Percentiles rank a stretch among this genome's conserved stretches.
Conservation (phyloP, 2,113 vertebrate species). For the Chloropsis hardwickii region DNA sequence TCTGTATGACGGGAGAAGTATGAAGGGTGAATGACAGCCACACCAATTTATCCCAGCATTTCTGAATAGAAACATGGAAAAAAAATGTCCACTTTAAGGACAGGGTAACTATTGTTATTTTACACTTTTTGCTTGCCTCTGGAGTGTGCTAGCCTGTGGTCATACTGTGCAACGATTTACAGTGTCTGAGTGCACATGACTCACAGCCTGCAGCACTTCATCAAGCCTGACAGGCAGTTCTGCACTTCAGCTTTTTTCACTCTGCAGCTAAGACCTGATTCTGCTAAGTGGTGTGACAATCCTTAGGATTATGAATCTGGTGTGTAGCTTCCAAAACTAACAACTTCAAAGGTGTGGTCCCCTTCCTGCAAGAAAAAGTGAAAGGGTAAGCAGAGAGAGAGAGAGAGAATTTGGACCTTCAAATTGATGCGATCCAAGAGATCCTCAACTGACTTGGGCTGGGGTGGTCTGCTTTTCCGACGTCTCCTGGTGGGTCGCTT, state of each 20-base stretch:
- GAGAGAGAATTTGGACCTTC: conserved; percentile 74
- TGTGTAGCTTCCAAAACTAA: background rate
- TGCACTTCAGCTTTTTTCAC: background rate
- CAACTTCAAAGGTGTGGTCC: background rate
- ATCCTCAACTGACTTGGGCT: conserved; percentile 95
- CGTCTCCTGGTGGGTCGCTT: conserved; percentile 87
- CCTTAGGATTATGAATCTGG: background rate
- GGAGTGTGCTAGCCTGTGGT: background rate
- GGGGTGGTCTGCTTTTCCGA: conserved; percentile 88
- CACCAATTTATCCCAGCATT: background rate
- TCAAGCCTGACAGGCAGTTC: background rate
- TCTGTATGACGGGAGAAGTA: background rate
- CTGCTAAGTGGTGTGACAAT: background rate
- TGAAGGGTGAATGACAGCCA: background rate
- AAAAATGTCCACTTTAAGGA: background rate
- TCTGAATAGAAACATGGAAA: background rate
- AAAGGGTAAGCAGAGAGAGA: background rate
- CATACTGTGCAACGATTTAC: background rate
- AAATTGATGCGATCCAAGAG: conserved; percentile 94
- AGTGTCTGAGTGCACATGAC: background rate
- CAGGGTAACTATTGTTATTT: background rate
- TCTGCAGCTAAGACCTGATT: background rate
- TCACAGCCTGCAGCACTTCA: background rate
- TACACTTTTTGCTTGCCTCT: background rate
- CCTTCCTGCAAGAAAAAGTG: background rate